Percentiles rank a stretch among this genome's conserved stretches.
Conservation (phyloP, 1,140 invertebrate species). For the Zaprionus nigranus region DNA sequence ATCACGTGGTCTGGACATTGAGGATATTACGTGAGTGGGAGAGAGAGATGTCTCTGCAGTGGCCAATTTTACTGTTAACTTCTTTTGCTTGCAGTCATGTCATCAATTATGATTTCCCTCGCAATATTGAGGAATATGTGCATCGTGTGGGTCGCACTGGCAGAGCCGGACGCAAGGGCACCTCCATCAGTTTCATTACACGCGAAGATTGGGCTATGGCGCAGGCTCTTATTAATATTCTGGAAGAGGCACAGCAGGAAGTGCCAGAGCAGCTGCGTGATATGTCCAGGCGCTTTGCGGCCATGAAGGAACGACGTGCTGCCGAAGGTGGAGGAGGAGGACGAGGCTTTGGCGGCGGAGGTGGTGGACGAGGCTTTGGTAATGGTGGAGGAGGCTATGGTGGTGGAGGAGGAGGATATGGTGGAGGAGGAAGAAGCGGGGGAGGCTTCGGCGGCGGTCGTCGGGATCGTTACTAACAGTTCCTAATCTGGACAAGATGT, state of each 20-base stretch:
- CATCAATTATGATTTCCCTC: slow-evolving; percentile 95
- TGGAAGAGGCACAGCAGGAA: slow-evolving; percentile 90
- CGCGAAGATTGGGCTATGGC: slow-evolving; percentile 92
- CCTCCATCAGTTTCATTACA: slow-evolving; percentile 92
- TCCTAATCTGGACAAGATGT: not conserved
- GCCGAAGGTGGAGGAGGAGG: slow-evolving; percentile 84
- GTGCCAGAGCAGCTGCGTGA: slow-evolving; percentile 89
- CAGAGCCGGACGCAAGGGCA: slow-evolving; percentile 92
- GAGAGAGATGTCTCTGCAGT: not conserved
- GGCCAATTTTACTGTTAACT: not conserved
- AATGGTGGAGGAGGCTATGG: not conserved
- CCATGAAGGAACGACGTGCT: slow-evolving; percentile 87
- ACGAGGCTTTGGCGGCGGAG: slow-evolving; percentile 29
- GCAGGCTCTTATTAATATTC: slow-evolving; percentile 91
- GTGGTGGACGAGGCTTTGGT: slow-evolving; percentile 47
- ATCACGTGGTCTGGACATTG: slow-evolving; percentile 95
- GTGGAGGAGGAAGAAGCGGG: slow-evolving; percentile 54
- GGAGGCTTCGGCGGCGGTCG: slow-evolving; percentile 28
- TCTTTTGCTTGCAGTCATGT: slow-evolving; percentile 85
- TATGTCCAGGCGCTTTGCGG: slow-evolving; percentile 89
- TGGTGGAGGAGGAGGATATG: not conserved
- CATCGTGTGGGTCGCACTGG: slow-evolving; percentile 95
- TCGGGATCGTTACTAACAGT: slow-evolving; percentile 28
- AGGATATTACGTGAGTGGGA: slow-evolving; percentile 92
- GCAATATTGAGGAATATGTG: slow-evolving; percentile 96